Base-by-base conservation (phyloP, 2,888 invertebrate species). In the Pristionchus japonicus region DNA sequence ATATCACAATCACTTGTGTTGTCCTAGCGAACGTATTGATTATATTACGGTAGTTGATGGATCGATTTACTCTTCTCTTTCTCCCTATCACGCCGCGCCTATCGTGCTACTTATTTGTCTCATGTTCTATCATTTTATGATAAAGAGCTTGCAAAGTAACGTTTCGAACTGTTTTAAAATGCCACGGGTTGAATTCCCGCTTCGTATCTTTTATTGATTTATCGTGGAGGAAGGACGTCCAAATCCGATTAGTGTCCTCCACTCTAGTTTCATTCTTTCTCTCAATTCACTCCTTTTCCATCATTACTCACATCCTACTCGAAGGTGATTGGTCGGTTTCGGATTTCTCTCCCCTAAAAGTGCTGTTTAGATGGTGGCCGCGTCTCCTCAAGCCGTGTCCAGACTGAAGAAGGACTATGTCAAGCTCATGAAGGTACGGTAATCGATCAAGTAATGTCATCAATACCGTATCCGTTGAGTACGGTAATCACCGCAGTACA, bases 321-420 rank as follows among this genome's bases (percentile, higher is more conserved):
- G 61, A n/a, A 40, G 34, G 61, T 85, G 61, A 34, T 85, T 40
- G 61, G 43, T 85, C 40, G 17, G 37, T 64, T 85, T 85, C 47
- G 11, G 27, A n/a, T 85, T 64, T 31, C 61, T 34, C 85, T 20
- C 64, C 52, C 20, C 34, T 34, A 80, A 40, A 49, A 11, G 34
- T 52, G 31, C 3, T 64, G 23, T 70, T 47, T 11, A 87, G 80
- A 92, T 91, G 90, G 91, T 92, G 85, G 91, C 90, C 13, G 89
- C 93, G 57, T 89, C 91, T 6, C 88, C 90, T 43, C 96, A 96
- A 93, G 97, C 97, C 0, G 96, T 97, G 34, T 96, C 96, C 31
- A 96, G 99, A 92, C 96, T 99, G 95, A 97, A 97, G 95, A 98
- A 98, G 95, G 99, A 99, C 95, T 99, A 98, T 95, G 95, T 98